phyloP scores from a whole-genome alignment of 1,140 invertebrate species.

The Eriocheir sinensis region DNA sequence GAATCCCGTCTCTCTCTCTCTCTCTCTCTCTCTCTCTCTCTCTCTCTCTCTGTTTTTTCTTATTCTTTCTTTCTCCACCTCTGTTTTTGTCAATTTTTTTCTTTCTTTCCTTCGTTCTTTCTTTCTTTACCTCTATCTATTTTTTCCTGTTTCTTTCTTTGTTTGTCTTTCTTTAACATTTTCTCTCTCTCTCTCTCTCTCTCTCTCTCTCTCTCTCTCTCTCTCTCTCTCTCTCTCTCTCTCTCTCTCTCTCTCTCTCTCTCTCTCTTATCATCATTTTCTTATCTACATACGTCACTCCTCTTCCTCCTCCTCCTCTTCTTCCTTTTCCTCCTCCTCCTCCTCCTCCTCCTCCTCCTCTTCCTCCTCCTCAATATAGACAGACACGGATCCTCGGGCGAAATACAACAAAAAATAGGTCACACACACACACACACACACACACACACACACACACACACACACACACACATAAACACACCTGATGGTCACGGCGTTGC shows the following conservation, averaged over 20 bases:
- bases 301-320: background rate
- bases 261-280: background rate
- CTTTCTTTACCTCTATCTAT: background rate
- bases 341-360: no score
- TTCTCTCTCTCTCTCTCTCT: background rate
- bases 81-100: background rate
- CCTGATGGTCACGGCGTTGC: no score
- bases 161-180: no score
- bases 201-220: no score
- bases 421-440: background rate
- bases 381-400: no score
- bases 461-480: background rate
- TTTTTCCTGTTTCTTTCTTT: background rate
- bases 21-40: background rate
- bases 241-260: constrained; percentile 43
- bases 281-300: no score
- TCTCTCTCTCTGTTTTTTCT: background rate
- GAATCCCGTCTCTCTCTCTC: background rate
- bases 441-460: background rate
- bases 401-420: no score
- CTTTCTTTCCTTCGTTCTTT: background rate
- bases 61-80: no score
- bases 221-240: constrained; percentile 30
- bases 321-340: constrained; percentile 10
- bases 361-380: no score